A percentile compares a stretch with the other conserved stretches of the same genome.
These are phyloP conservation scores for Tryphoninae sp. DNA, from an alignment of 2,888 invertebrate genomes.

Conservation along the genomic window DNA sequence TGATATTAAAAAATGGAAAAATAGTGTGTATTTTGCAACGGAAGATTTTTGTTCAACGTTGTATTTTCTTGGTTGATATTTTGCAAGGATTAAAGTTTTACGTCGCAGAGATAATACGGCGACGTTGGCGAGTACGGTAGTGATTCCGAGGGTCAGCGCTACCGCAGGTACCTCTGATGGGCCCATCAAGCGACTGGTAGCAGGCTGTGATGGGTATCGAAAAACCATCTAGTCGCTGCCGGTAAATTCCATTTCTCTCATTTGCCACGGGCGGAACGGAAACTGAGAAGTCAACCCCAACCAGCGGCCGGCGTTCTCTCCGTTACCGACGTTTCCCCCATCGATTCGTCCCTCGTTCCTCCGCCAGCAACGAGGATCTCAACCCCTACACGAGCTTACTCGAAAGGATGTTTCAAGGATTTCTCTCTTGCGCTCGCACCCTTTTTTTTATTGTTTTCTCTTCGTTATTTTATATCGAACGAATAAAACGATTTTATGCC, in stretches of 20 bases:
- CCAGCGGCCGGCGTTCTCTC: conserved; percentile 55
- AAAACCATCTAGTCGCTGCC: conserved; percentile 65
- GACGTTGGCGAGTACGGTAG: conserved; percentile 3
- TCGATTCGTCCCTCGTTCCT: conserved; percentile 56
- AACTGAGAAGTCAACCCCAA: conserved; percentile 59
- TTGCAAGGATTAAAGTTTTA: not conserved
- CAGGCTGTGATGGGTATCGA: conserved; percentile 61
- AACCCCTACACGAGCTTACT: not conserved
- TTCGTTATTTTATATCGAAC: not conserved
- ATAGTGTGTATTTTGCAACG: not conserved
- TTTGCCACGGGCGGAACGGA: conserved; percentile 56
- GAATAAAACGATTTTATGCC: not conserved
- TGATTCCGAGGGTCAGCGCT: conserved; percentile 52
- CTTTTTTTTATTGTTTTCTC: not conserved
- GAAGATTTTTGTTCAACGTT: no score
- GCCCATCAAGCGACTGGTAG: conserved; percentile 61
- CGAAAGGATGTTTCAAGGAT: not conserved
- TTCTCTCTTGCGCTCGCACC: not conserved
- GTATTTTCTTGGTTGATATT: no score
- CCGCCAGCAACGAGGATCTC: conserved; percentile 41
- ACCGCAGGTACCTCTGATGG: conserved; percentile 62
- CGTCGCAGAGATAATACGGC: not conserved
- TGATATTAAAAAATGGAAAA: not conserved
- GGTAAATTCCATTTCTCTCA: conserved; percentile 63
- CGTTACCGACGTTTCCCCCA: conserved; percentile 64